Base-by-base conservation (phyloP, 2,888 invertebrate genomes). In the Lysandra bellargus region DNA sequence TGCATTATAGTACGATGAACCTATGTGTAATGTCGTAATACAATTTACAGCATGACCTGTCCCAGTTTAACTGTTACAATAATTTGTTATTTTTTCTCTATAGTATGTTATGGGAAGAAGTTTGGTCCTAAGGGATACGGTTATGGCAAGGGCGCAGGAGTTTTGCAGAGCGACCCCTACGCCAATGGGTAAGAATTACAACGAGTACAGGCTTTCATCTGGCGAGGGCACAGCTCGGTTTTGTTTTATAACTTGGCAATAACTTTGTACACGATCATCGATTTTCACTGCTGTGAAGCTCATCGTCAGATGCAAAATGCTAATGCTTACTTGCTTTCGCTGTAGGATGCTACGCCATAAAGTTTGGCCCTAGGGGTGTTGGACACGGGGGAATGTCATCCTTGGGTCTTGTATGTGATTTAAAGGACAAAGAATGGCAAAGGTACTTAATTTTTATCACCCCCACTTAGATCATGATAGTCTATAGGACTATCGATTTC, bases 91-190 rank as follows among this genome's bases (percentile, higher is more conserved):
- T 91, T 91, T 81, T 89, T 89, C 86, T 91, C 90, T 91, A 80
- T 93, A 98, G 98, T 97, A 89, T 99, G 99, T 96, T 99, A 99
- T 95, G 98, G 97, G 91, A 98, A 98, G 96, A 98, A 97, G 96
- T 99, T 98, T 95, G 99, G 99, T 87, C 99, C 99, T 88, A 99
- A 98, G 95, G 98, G 98, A 93, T 99, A 99, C 94, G 99, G 99
- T 88, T 99, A 98, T 94, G 99, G 99, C 88, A 98, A 98, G 95
- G 99, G 99, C 89, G 98, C 98, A 90, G 98, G 98, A 90, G 98
- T 98, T 86, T 96, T 98, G 89, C 98, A 98, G 95, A 97, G 98
- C 94, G 98, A 98, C 95, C 96, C 96, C 95, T 96, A 96, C 95
- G 96, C 96, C 91, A 97, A 97, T 95, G 97, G 97, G 97, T 97